Evolutionary conservation across 2,888 invertebrate genomes (phyloP).

Genomic region (Xanthia icteritia): DNA sequence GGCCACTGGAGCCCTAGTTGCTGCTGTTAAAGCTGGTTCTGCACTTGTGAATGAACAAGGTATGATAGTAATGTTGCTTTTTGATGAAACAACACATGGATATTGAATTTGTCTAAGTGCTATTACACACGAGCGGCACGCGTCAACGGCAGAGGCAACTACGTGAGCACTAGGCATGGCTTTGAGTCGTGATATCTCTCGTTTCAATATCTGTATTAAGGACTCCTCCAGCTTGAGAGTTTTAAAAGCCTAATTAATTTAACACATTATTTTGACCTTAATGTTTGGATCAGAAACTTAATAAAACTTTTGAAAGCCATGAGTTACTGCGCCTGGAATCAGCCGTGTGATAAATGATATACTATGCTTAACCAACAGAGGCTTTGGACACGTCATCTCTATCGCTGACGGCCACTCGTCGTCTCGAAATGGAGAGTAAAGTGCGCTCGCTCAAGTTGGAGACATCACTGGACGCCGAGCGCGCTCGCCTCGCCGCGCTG

Average conservation of each 20-base stretch:
- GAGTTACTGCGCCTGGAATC: no score
- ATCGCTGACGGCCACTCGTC: constrained; percentile 98
- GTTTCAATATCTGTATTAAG: no score
- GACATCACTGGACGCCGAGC: constrained; percentile 96
- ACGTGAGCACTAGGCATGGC: no score
- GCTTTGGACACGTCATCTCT: constrained; percentile 97
- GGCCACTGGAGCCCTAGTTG: constrained; percentile 97
- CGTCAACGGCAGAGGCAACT: no score
- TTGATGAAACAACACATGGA: not conserved
- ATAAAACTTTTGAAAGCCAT: not conserved
- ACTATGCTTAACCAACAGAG: constrained; percentile 87
- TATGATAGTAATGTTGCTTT: constrained; percentile 23
- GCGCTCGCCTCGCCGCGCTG: constrained; percentile 95
- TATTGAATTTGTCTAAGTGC: not conserved
- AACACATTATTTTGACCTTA: not conserved
- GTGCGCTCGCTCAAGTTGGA: constrained; percentile 98
- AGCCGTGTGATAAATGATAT: not conserved
- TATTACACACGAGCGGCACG: no score
- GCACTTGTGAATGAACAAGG: constrained; percentile 94
- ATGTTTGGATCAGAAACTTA: not conserved
- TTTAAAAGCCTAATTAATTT: no score
- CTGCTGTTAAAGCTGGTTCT: constrained; percentile 97
- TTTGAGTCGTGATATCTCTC: no score
- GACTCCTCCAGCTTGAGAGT: no score
- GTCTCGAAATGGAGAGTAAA: constrained; percentile 99